Evolutionary conservation across 2,113 vertebrate genomes (phyloP).

Genomic region (Corythornis madagascariensis): DNA sequence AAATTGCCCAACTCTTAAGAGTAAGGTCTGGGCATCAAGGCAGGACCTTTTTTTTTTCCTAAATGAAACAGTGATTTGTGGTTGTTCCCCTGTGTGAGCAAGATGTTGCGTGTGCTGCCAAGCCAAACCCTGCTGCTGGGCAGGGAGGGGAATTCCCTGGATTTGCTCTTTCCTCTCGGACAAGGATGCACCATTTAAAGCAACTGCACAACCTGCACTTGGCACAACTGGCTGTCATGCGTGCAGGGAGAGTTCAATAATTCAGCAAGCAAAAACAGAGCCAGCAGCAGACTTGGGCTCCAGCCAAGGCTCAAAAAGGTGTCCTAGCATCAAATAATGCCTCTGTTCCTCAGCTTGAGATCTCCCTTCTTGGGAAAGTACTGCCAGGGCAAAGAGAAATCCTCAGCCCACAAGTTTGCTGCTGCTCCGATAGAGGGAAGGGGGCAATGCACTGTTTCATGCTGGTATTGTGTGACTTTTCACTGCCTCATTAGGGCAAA

Average conservation of each 20-base stretch:
- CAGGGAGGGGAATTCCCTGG: constrained; percentile 35
- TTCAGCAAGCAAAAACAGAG: constrained; percentile 4
- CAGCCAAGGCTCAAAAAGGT: background rate
- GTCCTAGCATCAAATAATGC: background rate
- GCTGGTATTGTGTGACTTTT: background rate
- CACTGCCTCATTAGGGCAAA: background rate
- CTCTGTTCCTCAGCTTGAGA: background rate
- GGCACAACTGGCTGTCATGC: background rate
- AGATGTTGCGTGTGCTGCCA: background rate
- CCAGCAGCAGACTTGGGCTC: constrained; percentile 5
- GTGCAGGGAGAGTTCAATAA: constrained; percentile 4
- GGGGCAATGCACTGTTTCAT: background rate
- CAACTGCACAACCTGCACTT: background rate
- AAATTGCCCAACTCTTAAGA: background rate
- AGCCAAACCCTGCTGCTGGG: background rate
- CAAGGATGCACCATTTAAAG: background rate
- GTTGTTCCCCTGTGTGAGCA: background rate
- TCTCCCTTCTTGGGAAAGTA: background rate
- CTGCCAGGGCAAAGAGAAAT: background rate
- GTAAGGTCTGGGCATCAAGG: background rate
- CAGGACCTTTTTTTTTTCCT: background rate
- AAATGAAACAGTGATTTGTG: background rate
- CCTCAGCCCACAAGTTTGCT: background rate
- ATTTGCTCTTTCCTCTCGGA: constrained; percentile 8
- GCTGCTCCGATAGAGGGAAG: background rate